A percentile compares a stretch with the other conserved stretches of the same genome.
phyloP scores from a whole-genome alignment of 2,888 invertebrate genomes.

The Agrilus mali region DNA sequence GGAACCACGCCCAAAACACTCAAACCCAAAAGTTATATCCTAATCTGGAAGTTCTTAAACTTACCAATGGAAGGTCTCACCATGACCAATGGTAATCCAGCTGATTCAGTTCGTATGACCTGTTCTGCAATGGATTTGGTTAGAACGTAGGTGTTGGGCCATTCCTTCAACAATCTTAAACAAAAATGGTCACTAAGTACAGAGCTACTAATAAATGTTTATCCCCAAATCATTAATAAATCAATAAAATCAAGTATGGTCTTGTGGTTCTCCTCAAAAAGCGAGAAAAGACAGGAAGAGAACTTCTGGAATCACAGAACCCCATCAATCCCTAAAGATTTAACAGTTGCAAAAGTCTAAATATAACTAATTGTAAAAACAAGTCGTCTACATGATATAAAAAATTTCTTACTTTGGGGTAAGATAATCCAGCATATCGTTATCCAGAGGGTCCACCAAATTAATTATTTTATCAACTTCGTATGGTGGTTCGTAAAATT shows the following conservation, averaged over 20 bases:
- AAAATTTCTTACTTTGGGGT: conserved; percentile 24
- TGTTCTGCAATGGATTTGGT: conserved; percentile 62
- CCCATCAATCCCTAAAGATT: too few relatives aligned
- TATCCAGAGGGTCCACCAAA: conserved; percentile 33
- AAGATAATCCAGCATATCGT: conserved; percentile 25
- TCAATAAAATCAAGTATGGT: too few relatives aligned
- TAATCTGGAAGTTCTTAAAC: neutral
- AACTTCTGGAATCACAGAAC: too few relatives aligned
- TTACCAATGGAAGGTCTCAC: conserved; percentile 53
- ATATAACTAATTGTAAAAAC: too few relatives aligned
- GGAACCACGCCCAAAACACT: too few relatives aligned
- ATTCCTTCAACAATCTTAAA: conserved; percentile 36
- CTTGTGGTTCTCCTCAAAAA: too few relatives aligned
- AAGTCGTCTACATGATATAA: neutral
- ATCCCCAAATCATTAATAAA: too few relatives aligned
- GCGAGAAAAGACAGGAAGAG: too few relatives aligned
- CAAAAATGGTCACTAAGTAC: conserved; percentile 13
- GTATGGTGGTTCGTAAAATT: conserved; percentile 36
- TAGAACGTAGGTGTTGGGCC: conserved; percentile 62
- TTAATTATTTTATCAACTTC: conserved; percentile 31
- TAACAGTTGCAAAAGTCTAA: too few relatives aligned
- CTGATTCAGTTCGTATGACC: conserved; percentile 39
- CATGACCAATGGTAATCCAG: conserved; percentile 48
- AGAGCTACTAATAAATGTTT: too few relatives aligned
- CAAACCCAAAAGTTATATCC: too few relatives aligned